Conservation (phyloP, 2,888 invertebrate species). For the Dryomyza anilis region DNA sequence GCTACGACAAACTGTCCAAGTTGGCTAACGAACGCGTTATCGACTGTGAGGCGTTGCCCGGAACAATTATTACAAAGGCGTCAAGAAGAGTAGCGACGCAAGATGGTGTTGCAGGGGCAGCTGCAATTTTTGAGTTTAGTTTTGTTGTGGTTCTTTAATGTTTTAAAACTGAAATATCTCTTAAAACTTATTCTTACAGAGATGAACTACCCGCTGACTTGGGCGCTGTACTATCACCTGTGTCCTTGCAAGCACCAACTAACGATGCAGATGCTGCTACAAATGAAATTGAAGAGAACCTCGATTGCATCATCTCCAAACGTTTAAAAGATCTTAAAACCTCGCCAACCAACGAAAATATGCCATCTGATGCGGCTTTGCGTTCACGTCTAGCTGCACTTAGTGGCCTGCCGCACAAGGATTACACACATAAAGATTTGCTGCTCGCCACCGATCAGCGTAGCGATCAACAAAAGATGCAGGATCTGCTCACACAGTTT, state of each 20-base stretch:
- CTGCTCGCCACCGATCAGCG: slow-evolving; percentile 65
- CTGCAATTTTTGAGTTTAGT: slow-evolving; percentile 40
- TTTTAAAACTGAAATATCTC: background rate
- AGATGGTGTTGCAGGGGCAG: slow-evolving; percentile 31
- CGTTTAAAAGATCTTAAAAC: slow-evolving; percentile 73
- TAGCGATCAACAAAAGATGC: slow-evolving; percentile 73
- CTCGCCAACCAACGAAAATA: slow-evolving; percentile 55
- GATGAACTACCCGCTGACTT: slow-evolving; percentile 44
- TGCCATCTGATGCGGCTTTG: slow-evolving; percentile 69
- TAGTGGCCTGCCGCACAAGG: slow-evolving; percentile 64
- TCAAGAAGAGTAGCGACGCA: slow-evolving; percentile 24
- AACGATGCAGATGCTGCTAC: slow-evolving; percentile 33
- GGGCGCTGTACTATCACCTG: slow-evolving; percentile 50
- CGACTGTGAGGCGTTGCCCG: slow-evolving; percentile 62
- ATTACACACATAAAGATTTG: slow-evolving; percentile 54
- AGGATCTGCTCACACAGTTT: slow-evolving; percentile 70
- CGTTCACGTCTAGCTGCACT: slow-evolving; percentile 69
- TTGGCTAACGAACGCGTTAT: slow-evolving; percentile 43
- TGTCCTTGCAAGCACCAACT: slow-evolving; percentile 9
- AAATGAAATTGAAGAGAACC: slow-evolving; percentile 51
- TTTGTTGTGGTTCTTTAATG: no score
- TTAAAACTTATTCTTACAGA: slow-evolving; percentile 34
- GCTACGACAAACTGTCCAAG: slow-evolving; percentile 55
- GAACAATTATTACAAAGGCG: slow-evolving; percentile 49
- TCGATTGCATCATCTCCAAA: slow-evolving; percentile 67